phyloP scores from a whole-genome alignment of 2,888 invertebrate species.

The Perdita meconis region DNA sequence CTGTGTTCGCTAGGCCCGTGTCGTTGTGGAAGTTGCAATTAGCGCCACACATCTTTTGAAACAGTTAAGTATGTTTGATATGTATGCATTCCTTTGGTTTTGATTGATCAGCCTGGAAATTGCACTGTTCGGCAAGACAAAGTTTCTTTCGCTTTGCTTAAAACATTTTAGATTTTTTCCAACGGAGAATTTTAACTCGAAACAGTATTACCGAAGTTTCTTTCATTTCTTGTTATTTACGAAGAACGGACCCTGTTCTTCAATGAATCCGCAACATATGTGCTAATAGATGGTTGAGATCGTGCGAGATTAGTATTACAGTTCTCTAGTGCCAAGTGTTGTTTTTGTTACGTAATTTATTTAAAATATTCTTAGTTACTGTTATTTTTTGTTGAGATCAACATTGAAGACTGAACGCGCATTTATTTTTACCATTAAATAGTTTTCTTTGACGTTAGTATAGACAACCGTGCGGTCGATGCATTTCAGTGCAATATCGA shows the following conservation, averaged over 20 bases:
- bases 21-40: conserved; percentile 92
- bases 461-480: background rate
- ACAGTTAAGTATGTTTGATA: background rate
- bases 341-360: no score
- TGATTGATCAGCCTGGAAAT: no score
- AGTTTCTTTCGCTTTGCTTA: conserved; percentile 5
- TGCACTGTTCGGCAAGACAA: no score
- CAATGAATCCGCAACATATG: background rate
- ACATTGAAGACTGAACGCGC: background rate
- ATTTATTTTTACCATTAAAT: conserved; percentile 11
- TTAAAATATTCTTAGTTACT: no score
- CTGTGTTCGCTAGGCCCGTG: conserved; percentile 90
- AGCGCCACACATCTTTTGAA: conserved; percentile 82
- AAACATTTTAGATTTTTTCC: no score
- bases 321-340: conserved; percentile 5
- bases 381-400: background rate
- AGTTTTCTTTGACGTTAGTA: background rate
- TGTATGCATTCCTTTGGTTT: background rate
- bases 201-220: background rate
- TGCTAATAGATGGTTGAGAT: conserved; percentile 1
- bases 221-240: background rate
- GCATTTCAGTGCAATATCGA: conserved; percentile 40
- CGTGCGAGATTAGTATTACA: background rate
- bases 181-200: no score
- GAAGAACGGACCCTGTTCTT: background rate